These are phyloP conservation scores for Virgularia gustaviana DNA, from an alignment of 92 coral and sea anemone genomes.

Conservation along the genomic window DNA sequence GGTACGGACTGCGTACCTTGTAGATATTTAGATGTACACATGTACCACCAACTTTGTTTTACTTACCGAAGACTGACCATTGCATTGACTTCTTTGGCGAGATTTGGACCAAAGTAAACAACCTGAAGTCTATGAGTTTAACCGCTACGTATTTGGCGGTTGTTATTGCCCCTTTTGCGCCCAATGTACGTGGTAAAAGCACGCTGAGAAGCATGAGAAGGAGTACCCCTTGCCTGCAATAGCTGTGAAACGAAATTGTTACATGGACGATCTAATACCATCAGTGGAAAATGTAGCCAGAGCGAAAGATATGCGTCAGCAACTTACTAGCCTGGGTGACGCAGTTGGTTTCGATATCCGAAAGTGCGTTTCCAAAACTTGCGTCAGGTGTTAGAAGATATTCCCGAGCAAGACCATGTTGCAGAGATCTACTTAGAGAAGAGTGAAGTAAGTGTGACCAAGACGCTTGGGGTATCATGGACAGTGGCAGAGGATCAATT, in stretches of 20 bases:
- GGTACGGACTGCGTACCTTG: too few relatives aligned
- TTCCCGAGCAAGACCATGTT: slow-evolving; percentile 43
- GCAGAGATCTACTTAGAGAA: slow-evolving; percentile 44
- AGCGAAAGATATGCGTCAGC: slow-evolving; percentile 48
- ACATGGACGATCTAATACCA: too few relatives aligned
- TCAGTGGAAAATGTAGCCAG: too few relatives aligned
- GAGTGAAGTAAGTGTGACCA: slow-evolving; percentile 36
- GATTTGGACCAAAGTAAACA: slow-evolving; percentile 34
- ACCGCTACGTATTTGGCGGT: slow-evolving; percentile 37
- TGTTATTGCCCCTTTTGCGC: slow-evolving; percentile 54
- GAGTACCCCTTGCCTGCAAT: too few relatives aligned
- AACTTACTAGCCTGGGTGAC: slow-evolving; percentile 54
- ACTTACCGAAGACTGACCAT: slow-evolving; percentile 20
- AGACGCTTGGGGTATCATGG: slow-evolving; percentile 56
- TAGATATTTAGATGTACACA: too few relatives aligned
- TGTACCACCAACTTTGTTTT: slow-evolving; percentile 44
- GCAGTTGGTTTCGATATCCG: slow-evolving; percentile 51
- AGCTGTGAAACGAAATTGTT: too few relatives aligned
- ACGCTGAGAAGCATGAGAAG: too few relatives aligned
- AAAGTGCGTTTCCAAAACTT: slow-evolving; percentile 51
- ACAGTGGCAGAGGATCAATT: slow-evolving; percentile 51
- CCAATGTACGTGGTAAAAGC: slow-evolving; percentile 39
- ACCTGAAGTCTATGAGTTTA: slow-evolving; percentile 26
- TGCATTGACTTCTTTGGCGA: slow-evolving; percentile 39
- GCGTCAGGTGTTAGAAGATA: slow-evolving; percentile 37